Evolutionary conservation across 2,797 vertebrate species (phyloP).

Genomic region (Octomys mimax): DNA sequence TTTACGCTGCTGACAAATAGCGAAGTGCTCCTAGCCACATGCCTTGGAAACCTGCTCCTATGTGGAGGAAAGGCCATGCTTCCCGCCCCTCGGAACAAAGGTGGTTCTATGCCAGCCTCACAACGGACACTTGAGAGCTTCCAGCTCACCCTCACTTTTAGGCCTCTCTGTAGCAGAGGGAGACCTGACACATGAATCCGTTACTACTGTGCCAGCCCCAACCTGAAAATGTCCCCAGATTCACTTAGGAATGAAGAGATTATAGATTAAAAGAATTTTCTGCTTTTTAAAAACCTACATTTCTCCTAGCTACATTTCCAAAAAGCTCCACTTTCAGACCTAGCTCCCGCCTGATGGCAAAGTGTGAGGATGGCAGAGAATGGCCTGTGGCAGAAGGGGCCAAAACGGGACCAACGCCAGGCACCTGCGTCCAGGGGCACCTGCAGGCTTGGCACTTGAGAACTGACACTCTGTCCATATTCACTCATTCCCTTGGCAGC

Average conservation of each 20-base stretch:
- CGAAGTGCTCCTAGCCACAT: accelerated
- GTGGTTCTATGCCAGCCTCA: background rate
- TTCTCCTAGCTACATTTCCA: background rate
- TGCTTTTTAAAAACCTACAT: background rate
- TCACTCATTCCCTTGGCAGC: background rate
- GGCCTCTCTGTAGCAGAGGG: background rate
- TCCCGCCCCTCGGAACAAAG: background rate
- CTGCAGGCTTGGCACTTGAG: background rate
- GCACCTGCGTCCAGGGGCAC: accelerated
- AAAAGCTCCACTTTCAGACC: background rate
- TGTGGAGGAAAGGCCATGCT: background rate
- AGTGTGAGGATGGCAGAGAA: accelerated
- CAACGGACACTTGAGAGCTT: background rate
- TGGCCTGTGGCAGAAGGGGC: background rate
- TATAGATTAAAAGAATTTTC: background rate
- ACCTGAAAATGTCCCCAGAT: background rate
- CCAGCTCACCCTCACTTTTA: background rate
- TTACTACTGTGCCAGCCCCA: background rate
- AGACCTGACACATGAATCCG: background rate
- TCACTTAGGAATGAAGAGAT: background rate
- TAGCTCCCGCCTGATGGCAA: accelerated
- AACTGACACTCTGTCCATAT: too few relatives aligned
- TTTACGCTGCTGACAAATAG: background rate
- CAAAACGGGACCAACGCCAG: background rate
- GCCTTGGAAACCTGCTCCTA: accelerated